A percentile compares a stretch with the other conserved stretches of the same genome.
Evolutionary conservation across 2,888 invertebrate genomes (phyloP).

Genomic region (Dioctria rufipes): DNA sequence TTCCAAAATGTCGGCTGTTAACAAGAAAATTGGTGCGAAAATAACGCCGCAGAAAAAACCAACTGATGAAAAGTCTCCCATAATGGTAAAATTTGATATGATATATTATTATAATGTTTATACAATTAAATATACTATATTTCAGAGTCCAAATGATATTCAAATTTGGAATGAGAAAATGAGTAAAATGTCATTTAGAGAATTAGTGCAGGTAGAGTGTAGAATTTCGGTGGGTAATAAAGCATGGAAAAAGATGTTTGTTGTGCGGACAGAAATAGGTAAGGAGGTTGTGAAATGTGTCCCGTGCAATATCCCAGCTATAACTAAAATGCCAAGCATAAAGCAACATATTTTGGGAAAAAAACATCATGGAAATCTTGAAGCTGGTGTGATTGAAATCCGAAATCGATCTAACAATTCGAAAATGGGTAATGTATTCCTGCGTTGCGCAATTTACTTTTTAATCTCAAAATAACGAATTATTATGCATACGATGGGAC

Average conservation of each 20-base stretch:
- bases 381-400: neutral
- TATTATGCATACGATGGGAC: no score
- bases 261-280: neutral
- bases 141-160: conserved; percentile 3
- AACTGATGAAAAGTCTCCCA: neutral
- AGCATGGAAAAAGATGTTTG: conserved; percentile 35
- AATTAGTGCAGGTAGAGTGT: conserved; percentile 11
- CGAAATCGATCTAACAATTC: conserved; percentile 3
- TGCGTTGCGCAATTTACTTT: no score
- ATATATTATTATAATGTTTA: no score
- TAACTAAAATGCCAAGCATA: conserved; percentile 3
- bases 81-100: neutral
- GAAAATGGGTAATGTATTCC: neutral
- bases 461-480: no score
- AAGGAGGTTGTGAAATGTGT: conserved; percentile 11
- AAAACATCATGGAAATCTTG: conserved; percentile 4
- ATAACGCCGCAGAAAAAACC: neutral
- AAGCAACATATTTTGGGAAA: conserved; percentile 16
- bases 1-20: neutral
- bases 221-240: neutral
- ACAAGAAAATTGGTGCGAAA: neutral
- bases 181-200: conserved; percentile 2
- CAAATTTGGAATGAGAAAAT: conserved; percentile 18
- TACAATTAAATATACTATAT: neutral
- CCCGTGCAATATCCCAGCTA: neutral